These are phyloP conservation scores for Cathartes aura DNA, from an alignment of 2,113 vertebrate genomes.

Conservation along the genomic window DNA sequence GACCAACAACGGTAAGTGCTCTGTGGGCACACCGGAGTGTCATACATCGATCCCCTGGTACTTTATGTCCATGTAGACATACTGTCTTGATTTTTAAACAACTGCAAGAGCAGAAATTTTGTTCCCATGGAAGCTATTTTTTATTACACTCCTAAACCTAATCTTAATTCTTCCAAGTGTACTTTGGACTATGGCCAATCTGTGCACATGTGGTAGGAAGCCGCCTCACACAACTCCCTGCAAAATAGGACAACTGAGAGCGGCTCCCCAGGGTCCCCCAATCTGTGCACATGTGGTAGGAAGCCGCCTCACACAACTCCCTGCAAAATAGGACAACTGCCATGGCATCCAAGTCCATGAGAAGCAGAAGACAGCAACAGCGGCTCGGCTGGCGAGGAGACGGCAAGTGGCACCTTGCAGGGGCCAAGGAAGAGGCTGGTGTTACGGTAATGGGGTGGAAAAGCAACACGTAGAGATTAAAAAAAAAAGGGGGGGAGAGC, in stretches of 20 bases:
- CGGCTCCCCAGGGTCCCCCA: neutral
- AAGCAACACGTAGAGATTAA: neutral
- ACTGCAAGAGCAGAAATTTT: neutral
- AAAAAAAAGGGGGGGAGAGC: neutral
- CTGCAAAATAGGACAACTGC: neutral
- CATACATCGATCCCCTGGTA: neutral
- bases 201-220: slow-evolving; percentile 24
- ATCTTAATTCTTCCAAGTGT: slow-evolving; percentile 39
- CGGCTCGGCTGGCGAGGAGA: neutral
- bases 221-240: neutral
- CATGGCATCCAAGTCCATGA: neutral
- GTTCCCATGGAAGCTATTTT: slow-evolving; percentile 27
- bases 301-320: neutral
- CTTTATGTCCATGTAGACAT: neutral
- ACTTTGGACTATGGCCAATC: slow-evolving; percentile 23
- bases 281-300: neutral
- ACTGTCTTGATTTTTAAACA: neutral
- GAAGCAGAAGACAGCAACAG: neutral
- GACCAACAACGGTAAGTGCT: neutral
- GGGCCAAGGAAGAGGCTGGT: neutral
- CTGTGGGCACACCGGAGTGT: fast-evolving
- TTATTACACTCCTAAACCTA: neutral
- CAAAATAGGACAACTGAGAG: neutral
- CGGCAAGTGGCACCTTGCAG: neutral
- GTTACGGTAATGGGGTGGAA: neutral